Conservation (phyloP, 30 jellyfish, hydroid and myxozoan genomes). For the Aurelia aurita complex sp. Pacific region DNA sequence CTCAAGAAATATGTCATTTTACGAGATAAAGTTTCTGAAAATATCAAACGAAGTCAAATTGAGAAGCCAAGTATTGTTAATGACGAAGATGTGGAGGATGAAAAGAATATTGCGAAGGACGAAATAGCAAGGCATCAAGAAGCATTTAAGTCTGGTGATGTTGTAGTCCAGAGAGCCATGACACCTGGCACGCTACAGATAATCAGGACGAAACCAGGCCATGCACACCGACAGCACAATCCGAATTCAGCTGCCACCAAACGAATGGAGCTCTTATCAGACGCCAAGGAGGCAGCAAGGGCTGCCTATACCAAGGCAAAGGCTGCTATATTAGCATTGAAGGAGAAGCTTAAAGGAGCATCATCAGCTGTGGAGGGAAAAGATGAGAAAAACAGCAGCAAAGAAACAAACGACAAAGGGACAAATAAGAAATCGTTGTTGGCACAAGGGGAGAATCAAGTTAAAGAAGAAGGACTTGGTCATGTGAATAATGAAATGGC, state of each 20-base stretch:
- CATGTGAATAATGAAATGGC: conserved; percentile 67
- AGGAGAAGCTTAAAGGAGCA: conserved; percentile 34
- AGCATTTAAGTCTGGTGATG: conserved; percentile 6
- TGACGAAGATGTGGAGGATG: conserved; percentile 47
- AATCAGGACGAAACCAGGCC: conserved; percentile 19
- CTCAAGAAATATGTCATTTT: conserved; percentile 68
- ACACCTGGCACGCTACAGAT: conserved; percentile 74
- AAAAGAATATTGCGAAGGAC: conserved; percentile 31
- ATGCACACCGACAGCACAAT: background rate
- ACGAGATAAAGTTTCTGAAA: conserved; percentile 42
- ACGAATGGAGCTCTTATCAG: conserved; percentile 44
- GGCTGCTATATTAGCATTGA: conserved; percentile 46
- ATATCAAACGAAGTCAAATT: conserved; percentile 46
- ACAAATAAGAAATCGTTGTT: conserved; percentile 43
- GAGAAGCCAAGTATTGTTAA: conserved; percentile 60
- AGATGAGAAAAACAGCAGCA: background rate
- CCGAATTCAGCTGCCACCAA: conserved; percentile 19
- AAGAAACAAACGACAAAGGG: conserved; percentile 55
- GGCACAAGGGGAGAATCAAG: conserved; percentile 28
- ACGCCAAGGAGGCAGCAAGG: conserved; percentile 63
- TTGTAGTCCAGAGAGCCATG: conserved; percentile 27
- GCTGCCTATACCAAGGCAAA: conserved; percentile 62
- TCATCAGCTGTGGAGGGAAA: conserved; percentile 16
- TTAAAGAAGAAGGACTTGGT: conserved; percentile 60
- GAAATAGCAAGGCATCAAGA: conserved; percentile 31